Evolutionary conservation across 2,797 vertebrate species (phyloP).

Genomic region (Anas georgica): DNA sequence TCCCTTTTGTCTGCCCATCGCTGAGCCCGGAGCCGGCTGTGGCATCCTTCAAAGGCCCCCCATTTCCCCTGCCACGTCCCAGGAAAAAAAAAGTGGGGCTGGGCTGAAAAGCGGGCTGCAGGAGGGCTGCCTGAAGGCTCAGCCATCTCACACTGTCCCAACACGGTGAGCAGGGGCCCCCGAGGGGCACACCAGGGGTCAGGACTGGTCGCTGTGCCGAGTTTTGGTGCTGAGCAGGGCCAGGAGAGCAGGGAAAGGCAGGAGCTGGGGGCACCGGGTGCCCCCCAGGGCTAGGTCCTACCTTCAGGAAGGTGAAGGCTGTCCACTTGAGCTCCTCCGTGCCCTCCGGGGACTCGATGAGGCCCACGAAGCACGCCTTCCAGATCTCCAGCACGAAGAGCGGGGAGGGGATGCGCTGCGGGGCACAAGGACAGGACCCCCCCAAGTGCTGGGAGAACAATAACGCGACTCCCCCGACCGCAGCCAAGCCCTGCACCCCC

Average conservation of each 20-base stretch:
- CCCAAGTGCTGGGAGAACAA: not conserved
- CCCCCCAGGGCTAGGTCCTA: not conserved
- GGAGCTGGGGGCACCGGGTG: accelerated
- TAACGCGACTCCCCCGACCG: not conserved
- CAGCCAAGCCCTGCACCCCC: not conserved
- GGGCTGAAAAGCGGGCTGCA: not conserved
- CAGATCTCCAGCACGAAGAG: conserved; percentile 96
- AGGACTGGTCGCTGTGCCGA: not conserved
- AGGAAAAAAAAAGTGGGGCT: not conserved
- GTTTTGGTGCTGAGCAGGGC: not conserved
- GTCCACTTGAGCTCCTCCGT: conserved; percentile 99
- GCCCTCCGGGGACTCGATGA: conserved; percentile 97
- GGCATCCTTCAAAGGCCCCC: not conserved
- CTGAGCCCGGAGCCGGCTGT: not conserved
- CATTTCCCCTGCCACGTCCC: accelerated
- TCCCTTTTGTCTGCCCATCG: not conserved
- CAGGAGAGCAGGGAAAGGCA: accelerated
- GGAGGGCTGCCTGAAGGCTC: not conserved
- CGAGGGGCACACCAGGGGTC: accelerated
- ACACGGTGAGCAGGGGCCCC: not conserved
- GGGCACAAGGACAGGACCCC: not conserved
- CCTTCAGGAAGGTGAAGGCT: conserved; percentile 97
- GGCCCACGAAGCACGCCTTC: conserved; percentile 97
- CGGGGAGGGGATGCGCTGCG: conserved; percentile 87
- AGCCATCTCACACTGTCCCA: not conserved